Evolutionary conservation across 2,888 invertebrate genomes (phyloP).

Genomic region (Phyllotreta striolata): DNA sequence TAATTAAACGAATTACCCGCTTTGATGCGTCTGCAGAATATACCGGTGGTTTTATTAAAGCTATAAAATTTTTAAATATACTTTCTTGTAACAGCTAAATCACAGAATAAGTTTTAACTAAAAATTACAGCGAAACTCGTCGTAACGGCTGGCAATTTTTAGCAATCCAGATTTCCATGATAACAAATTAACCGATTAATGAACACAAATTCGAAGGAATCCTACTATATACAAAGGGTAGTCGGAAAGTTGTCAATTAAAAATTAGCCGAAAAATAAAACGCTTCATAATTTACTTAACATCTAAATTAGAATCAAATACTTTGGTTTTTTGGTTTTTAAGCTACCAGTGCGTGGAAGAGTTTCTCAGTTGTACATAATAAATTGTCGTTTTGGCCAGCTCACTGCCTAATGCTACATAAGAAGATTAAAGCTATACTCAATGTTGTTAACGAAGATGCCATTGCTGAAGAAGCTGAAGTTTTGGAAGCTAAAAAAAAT

Average conservation of each 20-base stretch:
- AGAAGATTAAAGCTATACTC: slow-evolving; percentile 46
- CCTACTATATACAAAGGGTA: slow-evolving; percentile 37
- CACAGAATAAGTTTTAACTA: slow-evolving; percentile 39
- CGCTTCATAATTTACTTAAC: slow-evolving; percentile 41
- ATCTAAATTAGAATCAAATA: slow-evolving; percentile 46
- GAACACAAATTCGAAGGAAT: slow-evolving; percentile 40
- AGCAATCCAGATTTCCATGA: slow-evolving; percentile 37
- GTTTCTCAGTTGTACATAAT: slow-evolving; percentile 40
- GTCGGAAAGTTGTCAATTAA: slow-evolving; percentile 33
- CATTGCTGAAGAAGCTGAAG: slow-evolving; percentile 34
- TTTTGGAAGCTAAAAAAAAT: slow-evolving; percentile 43
- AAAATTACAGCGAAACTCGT: slow-evolving; percentile 33
- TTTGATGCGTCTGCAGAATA: no score
- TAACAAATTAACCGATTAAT: slow-evolving; percentile 29
- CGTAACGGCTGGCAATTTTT: slow-evolving; percentile 31
- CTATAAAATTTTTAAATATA: slow-evolving; percentile 21
- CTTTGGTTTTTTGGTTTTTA: slow-evolving; percentile 52
- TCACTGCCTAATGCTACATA: slow-evolving; percentile 44
- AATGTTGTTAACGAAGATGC: slow-evolving; percentile 43
- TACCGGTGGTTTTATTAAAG: neutral
- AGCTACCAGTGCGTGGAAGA: slow-evolving; percentile 55
- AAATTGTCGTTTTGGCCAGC: slow-evolving; percentile 23
- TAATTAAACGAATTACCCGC: no score
- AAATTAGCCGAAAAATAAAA: slow-evolving; percentile 22
- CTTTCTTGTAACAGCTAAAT: slow-evolving; percentile 37